Evolutionary conservation across 2,797 vertebrate species (phyloP).

Genomic region (Pipistrellus pygmaeus): DNA sequence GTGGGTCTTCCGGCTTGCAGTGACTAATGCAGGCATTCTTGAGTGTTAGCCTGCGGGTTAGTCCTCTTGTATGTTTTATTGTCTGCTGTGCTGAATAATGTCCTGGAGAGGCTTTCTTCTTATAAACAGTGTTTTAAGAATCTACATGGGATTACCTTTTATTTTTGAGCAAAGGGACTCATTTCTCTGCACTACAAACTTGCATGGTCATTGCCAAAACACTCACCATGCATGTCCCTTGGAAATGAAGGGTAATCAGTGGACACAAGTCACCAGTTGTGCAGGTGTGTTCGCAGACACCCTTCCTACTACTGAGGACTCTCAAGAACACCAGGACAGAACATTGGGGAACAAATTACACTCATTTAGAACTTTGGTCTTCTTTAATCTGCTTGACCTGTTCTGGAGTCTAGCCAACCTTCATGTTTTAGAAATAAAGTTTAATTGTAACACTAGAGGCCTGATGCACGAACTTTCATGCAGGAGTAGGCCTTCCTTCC

Average conservation of each 20-base stretch:
- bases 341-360: background rate
- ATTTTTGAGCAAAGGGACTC: background rate
- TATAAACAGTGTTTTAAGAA: background rate
- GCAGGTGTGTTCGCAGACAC: background rate
- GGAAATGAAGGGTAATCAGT: no score
- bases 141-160: background rate
- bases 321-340: background rate
- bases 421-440: background rate
- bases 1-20: no score
- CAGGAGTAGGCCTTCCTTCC: no score
- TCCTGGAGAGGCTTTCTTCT: background rate
- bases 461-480: no score
- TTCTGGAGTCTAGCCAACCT: background rate
- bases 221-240: background rate
- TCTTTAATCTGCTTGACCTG: background rate
- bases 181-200: background rate
- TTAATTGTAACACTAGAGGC: background rate
- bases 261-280: background rate
- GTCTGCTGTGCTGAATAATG: accelerated
- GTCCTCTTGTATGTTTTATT: background rate
- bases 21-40: no score
- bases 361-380: background rate
- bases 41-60: background rate
- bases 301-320: background rate
- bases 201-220: no score